phyloP scores from a whole-genome alignment of 2,797 vertebrate genomes.

The Nyctalus aviator region DNA sequence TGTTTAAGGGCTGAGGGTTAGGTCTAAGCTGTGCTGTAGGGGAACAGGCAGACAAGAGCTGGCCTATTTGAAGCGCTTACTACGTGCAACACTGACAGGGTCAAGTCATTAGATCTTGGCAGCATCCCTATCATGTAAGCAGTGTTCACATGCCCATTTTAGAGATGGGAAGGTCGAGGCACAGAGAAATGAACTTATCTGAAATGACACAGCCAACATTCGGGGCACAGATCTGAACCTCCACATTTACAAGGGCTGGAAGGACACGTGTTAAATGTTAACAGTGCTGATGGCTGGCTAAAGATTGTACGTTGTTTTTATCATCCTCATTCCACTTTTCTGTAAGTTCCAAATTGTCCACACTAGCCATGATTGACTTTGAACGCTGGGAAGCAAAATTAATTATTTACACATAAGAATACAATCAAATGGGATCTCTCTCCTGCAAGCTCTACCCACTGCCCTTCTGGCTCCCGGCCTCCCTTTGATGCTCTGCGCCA shows the following conservation, averaged over 20 bases:
- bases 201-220: not conserved
- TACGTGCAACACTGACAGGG: not conserved
- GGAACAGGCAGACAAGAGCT: not conserved
- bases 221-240: not conserved
- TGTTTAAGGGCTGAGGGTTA: not conserved
- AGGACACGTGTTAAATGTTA: conserved; percentile 35
- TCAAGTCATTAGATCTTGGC: not conserved
- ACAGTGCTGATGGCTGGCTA: not conserved
- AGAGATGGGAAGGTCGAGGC: not conserved
- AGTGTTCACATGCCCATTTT: not conserved
- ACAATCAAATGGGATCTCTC: not conserved
- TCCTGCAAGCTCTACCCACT: not conserved
- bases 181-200: not conserved
- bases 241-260: not conserved
- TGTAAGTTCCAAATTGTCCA: not conserved
- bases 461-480: not conserved
- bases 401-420: conserved; percentile 60
- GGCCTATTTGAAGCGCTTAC: not conserved
- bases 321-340: conserved; percentile 29
- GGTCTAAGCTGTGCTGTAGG: not conserved
- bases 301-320: not conserved
- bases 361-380: conserved; percentile 50
- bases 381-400: conserved; percentile 10
- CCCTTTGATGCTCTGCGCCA: not conserved
- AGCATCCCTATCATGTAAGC: not conserved